Percentiles rank a stretch among this genome's conserved stretches.
Conservation (phyloP, 1,140 invertebrate genomes). For the Nixonia krombeini region DNA sequence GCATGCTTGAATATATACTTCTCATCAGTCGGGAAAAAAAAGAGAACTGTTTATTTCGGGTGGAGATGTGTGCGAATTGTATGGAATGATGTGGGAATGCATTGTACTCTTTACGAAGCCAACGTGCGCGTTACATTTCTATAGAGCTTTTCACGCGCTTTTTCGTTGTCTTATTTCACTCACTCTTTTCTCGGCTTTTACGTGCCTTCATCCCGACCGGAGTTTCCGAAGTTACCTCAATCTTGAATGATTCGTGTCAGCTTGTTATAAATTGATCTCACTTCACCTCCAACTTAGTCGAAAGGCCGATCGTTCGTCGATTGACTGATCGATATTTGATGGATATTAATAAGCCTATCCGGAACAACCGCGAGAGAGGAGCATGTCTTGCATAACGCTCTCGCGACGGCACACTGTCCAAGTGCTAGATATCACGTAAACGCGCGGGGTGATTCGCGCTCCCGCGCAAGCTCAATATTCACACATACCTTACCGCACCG, state of each 20-base stretch:
- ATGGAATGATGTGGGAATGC: too few relatives aligned
- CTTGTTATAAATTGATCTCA: not conserved
- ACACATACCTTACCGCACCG: constrained; percentile 31
- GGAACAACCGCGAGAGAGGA: not conserved
- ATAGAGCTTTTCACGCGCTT: constrained; percentile 6
- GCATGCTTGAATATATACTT: too few relatives aligned
- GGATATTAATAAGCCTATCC: not conserved
- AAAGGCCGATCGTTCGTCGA: not conserved
- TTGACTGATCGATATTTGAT: not conserved
- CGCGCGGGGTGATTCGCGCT: constrained; percentile 46
- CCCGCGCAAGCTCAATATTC: constrained; percentile 52
- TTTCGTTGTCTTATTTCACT: constrained; percentile 42
- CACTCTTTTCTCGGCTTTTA: constrained; percentile 67
- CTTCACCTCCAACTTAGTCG: not conserved
- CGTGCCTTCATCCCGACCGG: constrained; percentile 57
- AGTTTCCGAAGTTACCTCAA: constrained; percentile 33
- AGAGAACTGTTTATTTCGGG: too few relatives aligned
- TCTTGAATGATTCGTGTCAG: constrained; percentile 18
- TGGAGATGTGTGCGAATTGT: too few relatives aligned
- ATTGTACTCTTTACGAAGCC: too few relatives aligned
- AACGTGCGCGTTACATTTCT: constrained; percentile 3
- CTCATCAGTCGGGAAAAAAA: too few relatives aligned
- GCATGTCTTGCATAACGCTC: constrained; percentile 37
- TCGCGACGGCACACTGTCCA: constrained; percentile 39
- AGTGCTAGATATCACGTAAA: constrained; percentile 48